Base-by-base conservation (phyloP, 2,797 vertebrate species). In the Chrysocyon brachyurus region DNA sequence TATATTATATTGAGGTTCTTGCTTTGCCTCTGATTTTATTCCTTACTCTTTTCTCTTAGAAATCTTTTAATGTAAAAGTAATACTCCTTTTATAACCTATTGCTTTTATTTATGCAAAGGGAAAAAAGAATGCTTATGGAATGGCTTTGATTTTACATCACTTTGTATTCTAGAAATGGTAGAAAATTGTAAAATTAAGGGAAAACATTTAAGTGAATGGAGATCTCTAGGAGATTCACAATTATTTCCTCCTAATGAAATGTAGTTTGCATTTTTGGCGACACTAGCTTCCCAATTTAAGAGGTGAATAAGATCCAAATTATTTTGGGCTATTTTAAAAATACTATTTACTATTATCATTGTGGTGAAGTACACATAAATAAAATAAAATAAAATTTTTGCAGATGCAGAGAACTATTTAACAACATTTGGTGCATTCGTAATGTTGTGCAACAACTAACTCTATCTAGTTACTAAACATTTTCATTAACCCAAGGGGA, bases 171-270 rank as follows among this genome's bases (percentile, higher is more conserved):
- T 57, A n/a, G 64, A 89, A 83, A 75, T 49, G 6, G 10, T 89
- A 83, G 21, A 4, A 68, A 90, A 85, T 68, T 94, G 2, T n/a
- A 94, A 82, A 77, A 70, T 85, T 95, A 85, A 70, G 61, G 36
- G 54, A 79, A 59, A 61, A 19, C 40, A 59, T 36, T 36, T 7
- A 59, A 73, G 14, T 36, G 40, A 87, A 63, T 63, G 12, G 1
- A 81, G 36, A 63, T 72, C 40, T 36, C 11, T 36, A 6, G 52
- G 77, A 73, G 24, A 19, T 8, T 66, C 15, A 79, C 11, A 40
- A 22, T 24, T 33, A 78, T 54, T 16, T 82, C 63, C 59, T 68
- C 31, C 12, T 10, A 68, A 75, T 46, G n/a, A 66, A 77, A 49
- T 21, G 3, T 12, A 63, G 57, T 78, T 52, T 86, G 61, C 17